These are phyloP conservation scores for Astreopora myriophthalma DNA, from an alignment of 64 coral and sea anemone species.

Conservation along the genomic window DNA sequence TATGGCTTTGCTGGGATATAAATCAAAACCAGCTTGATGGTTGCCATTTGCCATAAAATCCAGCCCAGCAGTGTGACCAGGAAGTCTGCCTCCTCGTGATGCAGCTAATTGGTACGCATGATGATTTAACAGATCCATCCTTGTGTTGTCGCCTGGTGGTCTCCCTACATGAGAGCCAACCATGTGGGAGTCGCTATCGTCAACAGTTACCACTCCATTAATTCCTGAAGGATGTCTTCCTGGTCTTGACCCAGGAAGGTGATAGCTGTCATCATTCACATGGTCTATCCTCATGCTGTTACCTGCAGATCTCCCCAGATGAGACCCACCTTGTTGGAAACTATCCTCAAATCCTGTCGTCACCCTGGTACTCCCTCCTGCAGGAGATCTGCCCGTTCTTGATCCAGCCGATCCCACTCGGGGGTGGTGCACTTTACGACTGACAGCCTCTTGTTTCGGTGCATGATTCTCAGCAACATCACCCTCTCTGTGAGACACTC, in stretches of 20 bases:
- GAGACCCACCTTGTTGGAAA: neutral
- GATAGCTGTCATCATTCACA: neutral
- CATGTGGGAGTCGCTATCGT: neutral
- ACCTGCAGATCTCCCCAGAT: neutral
- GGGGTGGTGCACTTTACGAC: slow-evolving; percentile 41
- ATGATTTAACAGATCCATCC: neutral
- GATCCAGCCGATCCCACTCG: slow-evolving; percentile 59
- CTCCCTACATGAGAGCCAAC: neutral
- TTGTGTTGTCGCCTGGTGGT: neutral
- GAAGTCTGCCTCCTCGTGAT: neutral
- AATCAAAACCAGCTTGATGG: neutral
- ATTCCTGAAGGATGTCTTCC: neutral
- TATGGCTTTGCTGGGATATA: neutral
- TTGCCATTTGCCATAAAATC: neutral
- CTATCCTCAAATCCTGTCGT: neutral
- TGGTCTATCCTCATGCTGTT: neutral
- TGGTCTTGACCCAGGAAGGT: neutral
- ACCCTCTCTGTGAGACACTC: neutral
- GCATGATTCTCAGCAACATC: neutral
- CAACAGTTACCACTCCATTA: neutral
- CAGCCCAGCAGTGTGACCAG: neutral
- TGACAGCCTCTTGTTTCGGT: neutral
- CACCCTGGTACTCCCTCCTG: neutral
- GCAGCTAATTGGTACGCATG: neutral
- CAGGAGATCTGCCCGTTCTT: neutral